These are phyloP conservation scores for Stramonita haemastoma DNA, from an alignment of 2,888 invertebrate species.

Conservation along the genomic window DNA sequence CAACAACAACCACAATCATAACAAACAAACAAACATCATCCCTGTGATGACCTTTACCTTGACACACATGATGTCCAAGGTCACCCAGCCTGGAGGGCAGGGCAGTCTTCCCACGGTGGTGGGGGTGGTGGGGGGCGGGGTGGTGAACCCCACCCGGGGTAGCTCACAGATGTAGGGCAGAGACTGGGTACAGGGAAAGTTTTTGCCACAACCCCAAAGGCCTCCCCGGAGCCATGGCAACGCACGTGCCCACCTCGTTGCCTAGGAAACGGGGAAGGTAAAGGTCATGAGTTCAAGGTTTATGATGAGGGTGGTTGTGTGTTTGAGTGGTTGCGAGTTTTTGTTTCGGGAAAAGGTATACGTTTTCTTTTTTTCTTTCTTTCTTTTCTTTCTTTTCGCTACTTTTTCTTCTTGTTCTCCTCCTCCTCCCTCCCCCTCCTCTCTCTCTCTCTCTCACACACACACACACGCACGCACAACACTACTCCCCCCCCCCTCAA, in stretches of 20 bases:
- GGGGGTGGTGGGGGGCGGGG: constrained; percentile 50
- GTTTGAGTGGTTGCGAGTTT: too few species aligned
- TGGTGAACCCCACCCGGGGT: constrained; percentile 55
- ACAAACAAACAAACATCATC: too few species aligned
- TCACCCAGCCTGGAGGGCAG: constrained; percentile 59
- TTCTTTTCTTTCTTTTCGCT: not conserved
- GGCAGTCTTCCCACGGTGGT: constrained; percentile 47
- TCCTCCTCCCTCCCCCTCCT: too few species aligned
- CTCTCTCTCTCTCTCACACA: too few species aligned
- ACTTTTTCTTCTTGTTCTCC: too few species aligned
- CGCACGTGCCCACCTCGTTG: constrained; percentile 59
- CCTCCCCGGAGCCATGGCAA: constrained; percentile 52
- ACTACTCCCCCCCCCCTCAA: too few species aligned
- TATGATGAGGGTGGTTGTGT: not conserved
- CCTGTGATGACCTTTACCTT: not conserved
- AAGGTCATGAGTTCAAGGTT: not conserved
- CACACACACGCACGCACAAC: too few species aligned
- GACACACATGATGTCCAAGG: constrained; percentile 51
- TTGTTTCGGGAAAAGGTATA: too few species aligned
- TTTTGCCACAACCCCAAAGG: constrained; percentile 63
- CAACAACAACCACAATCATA: too few species aligned
- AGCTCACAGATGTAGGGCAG: constrained; percentile 60
- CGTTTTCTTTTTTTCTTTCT: not conserved
- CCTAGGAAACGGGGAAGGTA: constrained; percentile 47
- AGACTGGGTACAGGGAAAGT: constrained; percentile 51